Percentiles rank a stretch among this genome's conserved stretches.
These are phyloP conservation scores for Leptodactylus fuscus DNA, from an alignment of 2,113 vertebrate genomes.

Conservation along the genomic window DNA sequence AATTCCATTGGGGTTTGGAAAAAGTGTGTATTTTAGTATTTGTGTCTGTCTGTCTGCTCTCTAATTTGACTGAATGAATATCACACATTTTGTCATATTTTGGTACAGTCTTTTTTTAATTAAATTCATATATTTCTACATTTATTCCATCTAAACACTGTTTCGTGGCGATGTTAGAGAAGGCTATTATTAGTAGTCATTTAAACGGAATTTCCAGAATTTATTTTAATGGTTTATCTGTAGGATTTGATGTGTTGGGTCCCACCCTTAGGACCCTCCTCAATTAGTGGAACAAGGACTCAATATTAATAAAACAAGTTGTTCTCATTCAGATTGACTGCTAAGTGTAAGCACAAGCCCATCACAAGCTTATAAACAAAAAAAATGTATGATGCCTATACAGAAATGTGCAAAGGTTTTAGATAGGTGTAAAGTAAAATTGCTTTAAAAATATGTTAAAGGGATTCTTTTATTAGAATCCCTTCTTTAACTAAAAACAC, in stretches of 20 bases:
- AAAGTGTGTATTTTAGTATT: not conserved
- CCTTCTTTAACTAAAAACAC: too few species aligned
- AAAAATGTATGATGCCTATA: too few species aligned
- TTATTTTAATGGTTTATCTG: not conserved
- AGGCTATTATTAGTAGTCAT: too few species aligned
- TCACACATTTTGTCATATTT: not conserved
- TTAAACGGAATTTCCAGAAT: not conserved
- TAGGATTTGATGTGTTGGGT: not conserved
- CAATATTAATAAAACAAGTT: not conserved
- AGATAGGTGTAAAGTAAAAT: too few species aligned
- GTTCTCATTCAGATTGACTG: not conserved
- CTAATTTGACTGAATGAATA: slow-evolving; percentile 12
- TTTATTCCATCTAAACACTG: not conserved
- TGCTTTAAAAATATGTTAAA: too few species aligned
- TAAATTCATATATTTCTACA: not conserved
- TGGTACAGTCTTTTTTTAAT: not conserved
- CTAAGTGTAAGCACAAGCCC: not conserved
- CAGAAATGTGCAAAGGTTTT: too few species aligned
- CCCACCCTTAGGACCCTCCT: not conserved
- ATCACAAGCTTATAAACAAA: not conserved
- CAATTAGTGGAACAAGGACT: not conserved
- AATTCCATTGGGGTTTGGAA: slow-evolving; percentile 9
- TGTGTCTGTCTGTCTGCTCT: slow-evolving; percentile 5
- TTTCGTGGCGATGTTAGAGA: too few species aligned
- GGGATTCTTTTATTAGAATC: too few species aligned